phyloP scores from a whole-genome alignment of 2,113 vertebrate species.

The Neofelis nebulosa region DNA sequence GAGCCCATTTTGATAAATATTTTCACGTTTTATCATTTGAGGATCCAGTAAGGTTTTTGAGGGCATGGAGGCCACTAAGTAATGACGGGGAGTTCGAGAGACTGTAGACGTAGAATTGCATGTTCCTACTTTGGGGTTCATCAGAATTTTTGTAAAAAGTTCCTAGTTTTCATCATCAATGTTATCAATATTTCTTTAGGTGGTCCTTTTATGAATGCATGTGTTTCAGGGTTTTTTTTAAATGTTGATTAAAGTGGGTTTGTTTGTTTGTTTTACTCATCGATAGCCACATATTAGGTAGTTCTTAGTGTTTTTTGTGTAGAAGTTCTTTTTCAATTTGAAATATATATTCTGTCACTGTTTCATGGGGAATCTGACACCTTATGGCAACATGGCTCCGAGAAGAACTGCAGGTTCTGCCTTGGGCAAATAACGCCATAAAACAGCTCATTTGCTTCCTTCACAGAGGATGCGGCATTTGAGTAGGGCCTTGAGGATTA shows the following conservation, averaged over 20 bases:
- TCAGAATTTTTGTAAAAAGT: neutral
- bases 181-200: neutral
- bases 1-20: neutral
- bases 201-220: neutral
- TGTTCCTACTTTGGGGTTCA: neutral
- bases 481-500: neutral
- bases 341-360: neutral
- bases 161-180: neutral
- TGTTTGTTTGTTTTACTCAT: neutral
- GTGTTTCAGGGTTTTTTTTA: neutral
- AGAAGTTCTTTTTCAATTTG: neutral
- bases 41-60: neutral
- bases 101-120: neutral
- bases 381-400: neutral
- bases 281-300: neutral
- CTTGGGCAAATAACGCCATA: neutral
- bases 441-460: neutral
- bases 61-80: neutral
- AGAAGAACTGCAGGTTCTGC: neutral
- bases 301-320: neutral
- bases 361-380: neutral
- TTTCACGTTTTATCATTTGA: neutral
- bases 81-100: neutral
- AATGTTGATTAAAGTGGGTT: neutral
- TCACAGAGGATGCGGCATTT: neutral